These are phyloP conservation scores for Tetragnatha montana DNA, from an alignment of 2,888 invertebrate species.

Conservation along the genomic window DNA sequence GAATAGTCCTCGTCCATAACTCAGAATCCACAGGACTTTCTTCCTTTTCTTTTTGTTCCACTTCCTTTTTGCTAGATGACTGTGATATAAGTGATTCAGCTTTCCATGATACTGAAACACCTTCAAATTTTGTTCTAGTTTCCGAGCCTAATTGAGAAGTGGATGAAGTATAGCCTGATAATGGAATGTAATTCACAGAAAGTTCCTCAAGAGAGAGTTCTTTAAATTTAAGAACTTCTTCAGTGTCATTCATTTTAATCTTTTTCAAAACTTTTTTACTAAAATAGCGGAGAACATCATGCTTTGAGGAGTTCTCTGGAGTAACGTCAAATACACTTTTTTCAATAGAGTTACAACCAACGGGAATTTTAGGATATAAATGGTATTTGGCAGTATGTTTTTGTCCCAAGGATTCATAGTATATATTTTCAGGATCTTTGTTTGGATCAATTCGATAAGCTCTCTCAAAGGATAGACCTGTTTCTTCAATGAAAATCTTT, in stretches of 20 bases:
- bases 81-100: neutral
- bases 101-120: conserved; percentile 62
- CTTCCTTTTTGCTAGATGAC: neutral
- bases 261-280: conserved; percentile 39
- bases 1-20: conserved; percentile 32
- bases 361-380: conserved; percentile 30
- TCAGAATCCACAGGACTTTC: conserved; percentile 2
- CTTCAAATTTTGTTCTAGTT: conserved; percentile 38
- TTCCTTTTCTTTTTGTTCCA: conserved; percentile 3
- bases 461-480: conserved; percentile 72
- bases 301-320: neutral
- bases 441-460: conserved; percentile 75
- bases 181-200: conserved; percentile 33
- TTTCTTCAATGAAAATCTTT: conserved; percentile 69
- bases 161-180: neutral
- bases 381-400: conserved; percentile 74
- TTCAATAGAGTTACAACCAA: conserved; percentile 46
- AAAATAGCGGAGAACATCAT: conserved; percentile 41
- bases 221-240: neutral
- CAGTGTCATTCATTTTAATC: neutral
- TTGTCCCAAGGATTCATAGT: conserved; percentile 75
- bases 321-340: neutral
- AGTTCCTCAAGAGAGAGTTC: neutral
- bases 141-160: neutral
- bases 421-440: conserved; percentile 74